A percentile compares a stretch with the other conserved stretches of the same genome.
Conservation (phyloP, 2,888 invertebrate species). For the Sericinus montela region DNA sequence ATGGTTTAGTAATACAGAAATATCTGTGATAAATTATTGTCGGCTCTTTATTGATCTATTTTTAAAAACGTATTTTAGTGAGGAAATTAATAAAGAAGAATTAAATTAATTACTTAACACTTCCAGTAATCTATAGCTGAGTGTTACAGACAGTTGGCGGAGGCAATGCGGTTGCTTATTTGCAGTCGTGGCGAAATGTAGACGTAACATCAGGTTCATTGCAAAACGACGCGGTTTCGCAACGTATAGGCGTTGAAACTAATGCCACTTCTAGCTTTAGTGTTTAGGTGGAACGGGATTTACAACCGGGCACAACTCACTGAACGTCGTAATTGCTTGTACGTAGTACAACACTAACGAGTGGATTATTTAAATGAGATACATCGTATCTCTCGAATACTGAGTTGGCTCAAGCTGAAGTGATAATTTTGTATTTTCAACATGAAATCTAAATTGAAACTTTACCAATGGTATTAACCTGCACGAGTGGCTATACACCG, state of each 20-base stretch:
- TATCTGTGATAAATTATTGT: too few relatives aligned
- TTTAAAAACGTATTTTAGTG: too few relatives aligned
- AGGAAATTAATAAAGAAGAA: too few relatives aligned
- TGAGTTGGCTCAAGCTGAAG: constrained; percentile 19
- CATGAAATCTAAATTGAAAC: too few relatives aligned
- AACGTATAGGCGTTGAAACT: constrained; percentile 2
- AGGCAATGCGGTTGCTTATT: neutral
- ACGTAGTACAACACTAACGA: neutral
- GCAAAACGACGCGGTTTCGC: constrained; percentile 7
- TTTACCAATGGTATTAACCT: too few relatives aligned
- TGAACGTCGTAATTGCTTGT: constrained; percentile 2
- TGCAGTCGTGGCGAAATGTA: neutral
- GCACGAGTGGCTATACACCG: too few relatives aligned
- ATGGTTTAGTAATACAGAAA: too few relatives aligned
- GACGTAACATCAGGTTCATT: neutral
- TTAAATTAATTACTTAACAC: neutral
- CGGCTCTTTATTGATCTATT: too few relatives aligned
- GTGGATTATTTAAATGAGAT: constrained; percentile 7
- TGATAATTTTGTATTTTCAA: too few relatives aligned
- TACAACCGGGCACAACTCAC: neutral
- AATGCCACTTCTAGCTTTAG: constrained; percentile 1
- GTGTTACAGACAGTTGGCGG: neutral
- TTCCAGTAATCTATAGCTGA: neutral
- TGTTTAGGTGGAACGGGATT: neutral
- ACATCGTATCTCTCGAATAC: constrained; percentile 23